phyloP scores from a whole-genome alignment of 1,140 invertebrate species.

The Sycophaga agraensis region DNA sequence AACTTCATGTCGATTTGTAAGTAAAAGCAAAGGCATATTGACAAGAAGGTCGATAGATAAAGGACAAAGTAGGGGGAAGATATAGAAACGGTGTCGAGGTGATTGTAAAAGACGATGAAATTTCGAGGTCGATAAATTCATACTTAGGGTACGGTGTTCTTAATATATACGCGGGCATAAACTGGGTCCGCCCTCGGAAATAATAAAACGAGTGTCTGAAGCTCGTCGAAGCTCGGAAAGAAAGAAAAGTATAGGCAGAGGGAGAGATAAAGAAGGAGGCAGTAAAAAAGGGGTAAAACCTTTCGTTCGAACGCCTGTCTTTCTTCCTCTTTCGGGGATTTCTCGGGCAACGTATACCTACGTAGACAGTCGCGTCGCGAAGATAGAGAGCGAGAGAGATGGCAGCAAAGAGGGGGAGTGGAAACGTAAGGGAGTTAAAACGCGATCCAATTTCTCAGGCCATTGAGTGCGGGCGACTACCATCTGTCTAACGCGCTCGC shows the following conservation, averaged over 20 bases:
- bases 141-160: neutral
- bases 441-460: constrained; percentile 60
- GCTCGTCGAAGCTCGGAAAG: neutral
- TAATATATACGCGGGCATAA: too few species aligned
- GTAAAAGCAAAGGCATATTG: too few species aligned
- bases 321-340: neutral
- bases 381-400: constrained; percentile 9
- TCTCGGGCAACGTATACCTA: too few species aligned
- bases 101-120: constrained; percentile 2
- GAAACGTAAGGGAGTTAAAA: constrained; percentile 59
- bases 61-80: neutral
- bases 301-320: neutral
- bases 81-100: neutral
- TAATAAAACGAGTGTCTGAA: constrained; percentile 20
- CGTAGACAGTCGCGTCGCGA: too few species aligned
- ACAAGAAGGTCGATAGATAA: too few species aligned
- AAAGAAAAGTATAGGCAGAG: neutral
- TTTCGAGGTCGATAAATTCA: constrained; percentile 26
- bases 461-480: constrained; percentile 59
- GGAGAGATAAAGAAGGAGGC: constrained; percentile 4
- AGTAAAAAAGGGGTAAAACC: constrained; percentile 18
- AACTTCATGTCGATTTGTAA: too few species aligned
- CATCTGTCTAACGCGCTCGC: constrained; percentile 55
- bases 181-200: neutral
- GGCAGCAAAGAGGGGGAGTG: constrained; percentile 22